Evolutionary conservation across 2,113 vertebrate genomes (phyloP).

Genomic region (Platichthys stellatus): DNA sequence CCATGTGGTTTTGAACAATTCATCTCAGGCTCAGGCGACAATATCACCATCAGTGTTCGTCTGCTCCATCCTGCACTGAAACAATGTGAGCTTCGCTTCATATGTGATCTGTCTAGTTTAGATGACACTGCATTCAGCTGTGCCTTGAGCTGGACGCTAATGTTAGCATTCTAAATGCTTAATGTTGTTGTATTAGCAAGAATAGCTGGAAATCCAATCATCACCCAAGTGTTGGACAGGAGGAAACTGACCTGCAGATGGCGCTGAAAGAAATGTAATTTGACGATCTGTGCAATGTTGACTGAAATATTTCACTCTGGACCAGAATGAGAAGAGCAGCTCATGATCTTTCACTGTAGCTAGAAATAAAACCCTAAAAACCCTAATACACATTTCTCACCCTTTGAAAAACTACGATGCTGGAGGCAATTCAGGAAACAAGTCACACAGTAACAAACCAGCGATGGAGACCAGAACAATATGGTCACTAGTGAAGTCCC

Average conservation of each 20-base stretch:
- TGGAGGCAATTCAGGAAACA: constrained; percentile 16
- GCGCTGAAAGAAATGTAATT: not conserved
- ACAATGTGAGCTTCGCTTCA: no score
- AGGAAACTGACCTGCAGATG: not conserved
- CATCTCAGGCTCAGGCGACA: not conserved
- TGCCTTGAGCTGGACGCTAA: no score
- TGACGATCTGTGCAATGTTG: not conserved
- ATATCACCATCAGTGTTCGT: no score
- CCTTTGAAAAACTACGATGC: not conserved
- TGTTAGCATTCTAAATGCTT: no score
- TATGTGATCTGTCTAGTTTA: no score
- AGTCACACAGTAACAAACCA: constrained; percentile 41
- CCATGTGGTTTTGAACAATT: not conserved
- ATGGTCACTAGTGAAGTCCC: constrained; percentile 9
- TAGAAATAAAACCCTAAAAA: not conserved
- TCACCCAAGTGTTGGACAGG: not conserved
- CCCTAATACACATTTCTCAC: no score
- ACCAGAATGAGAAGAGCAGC: no score
- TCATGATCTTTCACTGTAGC: not conserved
- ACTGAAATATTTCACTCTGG: not conserved
- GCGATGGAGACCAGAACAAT: constrained; percentile 33
- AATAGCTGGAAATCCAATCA: not conserved
- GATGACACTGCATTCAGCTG: no score
- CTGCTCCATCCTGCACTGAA: no score
- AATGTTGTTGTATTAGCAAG: no score